Evolutionary conservation across 2,888 invertebrate genomes (phyloP), one percentile per base, ranked within the genome.

Genomic region (Leptinotarsa rubiginosa): DNA sequence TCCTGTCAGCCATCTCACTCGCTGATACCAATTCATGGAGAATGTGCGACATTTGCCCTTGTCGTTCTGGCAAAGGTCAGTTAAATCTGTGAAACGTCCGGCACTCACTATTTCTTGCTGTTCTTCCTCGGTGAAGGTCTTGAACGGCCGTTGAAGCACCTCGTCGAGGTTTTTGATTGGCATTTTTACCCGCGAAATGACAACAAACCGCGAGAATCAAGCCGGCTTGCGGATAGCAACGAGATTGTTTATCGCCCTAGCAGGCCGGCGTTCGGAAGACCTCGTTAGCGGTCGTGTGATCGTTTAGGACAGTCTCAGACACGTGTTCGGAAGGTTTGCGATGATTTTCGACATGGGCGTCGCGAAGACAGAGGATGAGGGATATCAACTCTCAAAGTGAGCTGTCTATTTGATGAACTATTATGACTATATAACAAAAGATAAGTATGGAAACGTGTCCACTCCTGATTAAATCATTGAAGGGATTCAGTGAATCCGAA

Each of bases 1-100:
- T 10, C 75, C 75, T 25, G 68, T 65, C 65, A 75, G 31, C 75
- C 75, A 75, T 22, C 62, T 72, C 22, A 75, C 75, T 41, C 69
- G 52, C 54, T 75, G 75, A 20, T 75, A 75, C 75, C 75, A 75
- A 22, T 64, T 68, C 2, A 65, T 41, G 16, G 72, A 16, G 72
- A 75, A 75, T 31, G 47, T 69, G 15, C 75, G 69, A 50, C 12
- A 65, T 65, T 75, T 75, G 62, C 72, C 73, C n/a, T 73, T 75
- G 54, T 75, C 75, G 59, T 68, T 73, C n/a, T 75, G 73, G 7
- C 56, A 70, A 15, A 75, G 15, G 15, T 75, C 65, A 10, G 25
- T 49, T 18, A 75, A 56, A 59, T 75, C 70, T 12, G 70, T 73
- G 22, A 73, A 75, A n/a, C 73, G 75, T 52, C 73, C 75, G 4